These are phyloP conservation scores for Tachina fera DNA, from an alignment of 2,888 invertebrate species.

Conservation along the genomic window DNA sequence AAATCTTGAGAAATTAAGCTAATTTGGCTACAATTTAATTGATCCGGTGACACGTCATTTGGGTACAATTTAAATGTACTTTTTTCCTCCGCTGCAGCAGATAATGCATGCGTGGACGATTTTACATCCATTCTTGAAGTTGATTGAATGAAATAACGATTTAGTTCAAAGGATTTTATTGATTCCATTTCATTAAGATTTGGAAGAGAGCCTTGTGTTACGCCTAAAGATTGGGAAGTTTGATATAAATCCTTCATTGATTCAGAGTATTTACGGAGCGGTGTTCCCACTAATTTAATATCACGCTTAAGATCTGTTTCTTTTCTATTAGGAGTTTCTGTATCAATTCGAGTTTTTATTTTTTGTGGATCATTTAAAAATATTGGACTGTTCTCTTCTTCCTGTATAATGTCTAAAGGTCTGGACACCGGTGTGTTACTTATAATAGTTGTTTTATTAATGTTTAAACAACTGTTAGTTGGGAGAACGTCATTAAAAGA, in stretches of 20 bases:
- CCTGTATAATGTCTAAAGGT: constrained; percentile 78
- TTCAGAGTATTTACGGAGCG: constrained; percentile 80
- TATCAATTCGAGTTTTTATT: constrained; percentile 26
- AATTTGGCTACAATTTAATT: constrained; percentile 75
- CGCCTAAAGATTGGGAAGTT: constrained; percentile 74
- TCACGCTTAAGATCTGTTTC: constrained; percentile 78
- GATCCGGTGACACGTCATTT: constrained; percentile 72
- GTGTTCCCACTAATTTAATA: constrained; percentile 80
- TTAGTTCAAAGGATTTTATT: constrained; percentile 82
- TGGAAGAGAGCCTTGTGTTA: constrained; percentile 82
- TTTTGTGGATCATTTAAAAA: neutral
- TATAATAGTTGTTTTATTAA: constrained; percentile 79
- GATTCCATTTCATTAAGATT: constrained; percentile 81
- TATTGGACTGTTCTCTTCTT: constrained; percentile 76
- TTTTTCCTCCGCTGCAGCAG: constrained; percentile 7
- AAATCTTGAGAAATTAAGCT: constrained; percentile 78
- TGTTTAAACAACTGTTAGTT: constrained; percentile 44
- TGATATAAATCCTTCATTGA: constrained; percentile 81
- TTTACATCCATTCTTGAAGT: constrained; percentile 58
- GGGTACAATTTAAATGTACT: constrained; percentile 6
- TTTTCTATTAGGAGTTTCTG: constrained; percentile 54
- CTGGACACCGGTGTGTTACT: constrained; percentile 74
- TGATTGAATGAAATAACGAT: constrained; percentile 80
- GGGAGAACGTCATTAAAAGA: constrained; percentile 66
- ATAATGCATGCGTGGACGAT: constrained; percentile 1